These are phyloP conservation scores for Sarcophilus harrisii DNA, from an alignment of 2,797 vertebrate genomes.

Conservation along the genomic window DNA sequence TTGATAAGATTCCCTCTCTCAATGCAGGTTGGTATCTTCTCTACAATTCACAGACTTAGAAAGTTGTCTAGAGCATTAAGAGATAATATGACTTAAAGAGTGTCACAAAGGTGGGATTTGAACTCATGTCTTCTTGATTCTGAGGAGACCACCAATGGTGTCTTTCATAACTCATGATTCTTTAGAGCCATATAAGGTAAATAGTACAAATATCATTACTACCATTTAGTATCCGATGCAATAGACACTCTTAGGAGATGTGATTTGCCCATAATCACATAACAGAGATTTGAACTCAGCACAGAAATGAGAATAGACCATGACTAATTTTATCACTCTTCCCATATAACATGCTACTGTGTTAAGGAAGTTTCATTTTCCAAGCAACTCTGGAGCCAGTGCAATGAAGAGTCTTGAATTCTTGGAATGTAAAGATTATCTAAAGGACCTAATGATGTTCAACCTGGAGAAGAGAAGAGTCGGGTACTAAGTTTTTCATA, in stretches of 20 bases:
- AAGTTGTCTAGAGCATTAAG: neutral
- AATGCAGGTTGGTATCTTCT: neutral
- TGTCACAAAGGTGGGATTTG: neutral
- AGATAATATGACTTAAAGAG: neutral
- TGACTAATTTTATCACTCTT: neutral
- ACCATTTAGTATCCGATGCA: neutral
- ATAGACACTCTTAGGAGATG: neutral
- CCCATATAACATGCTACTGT: neutral
- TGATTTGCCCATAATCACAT: neutral
- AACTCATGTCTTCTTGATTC: neutral
- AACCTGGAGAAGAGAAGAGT: neutral
- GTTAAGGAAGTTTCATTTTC: neutral
- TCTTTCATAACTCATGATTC: neutral
- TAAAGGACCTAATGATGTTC: neutral
- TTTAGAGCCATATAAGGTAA: neutral
- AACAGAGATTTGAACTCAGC: neutral
- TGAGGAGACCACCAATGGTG: neutral
- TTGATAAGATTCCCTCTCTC: neutral
- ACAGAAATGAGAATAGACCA: neutral
- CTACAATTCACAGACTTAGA: neutral
- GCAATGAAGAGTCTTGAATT: neutral
- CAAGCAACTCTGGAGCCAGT: neutral
- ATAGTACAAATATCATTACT: neutral
- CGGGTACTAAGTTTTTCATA: neutral
- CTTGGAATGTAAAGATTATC: neutral